Base-by-base conservation (phyloP, 2,888 invertebrate genomes). In the Drosophila helvetica region DNA sequence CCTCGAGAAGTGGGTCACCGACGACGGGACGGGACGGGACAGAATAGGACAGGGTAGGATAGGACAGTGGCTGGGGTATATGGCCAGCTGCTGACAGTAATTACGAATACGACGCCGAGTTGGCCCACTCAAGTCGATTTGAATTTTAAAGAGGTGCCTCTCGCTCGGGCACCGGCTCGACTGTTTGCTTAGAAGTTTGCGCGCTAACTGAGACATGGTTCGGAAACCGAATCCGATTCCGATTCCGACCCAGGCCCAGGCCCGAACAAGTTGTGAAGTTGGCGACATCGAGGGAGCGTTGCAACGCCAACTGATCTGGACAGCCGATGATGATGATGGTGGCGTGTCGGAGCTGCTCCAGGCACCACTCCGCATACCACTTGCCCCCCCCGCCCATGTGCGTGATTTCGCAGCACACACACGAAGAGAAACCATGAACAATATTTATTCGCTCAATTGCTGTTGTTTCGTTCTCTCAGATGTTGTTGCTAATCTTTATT, bases 181-280 rank as follows among this genome's bases (percentile, higher is more conserved):
- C 90, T 86, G 88, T 83, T 85, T 89, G 73, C 85, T 89, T 78
- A 86, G 90, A 90, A 89, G 90, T 82, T 81, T 86, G 84, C 67
- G 54, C 68, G 70, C 69, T 72, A 58, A 84, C 88, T 84, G 84
- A 88, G 88, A 74, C 80, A 78, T 86, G 78, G 72, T 80, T 86
- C 77, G 63, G 38, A 64, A 75, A 58, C 69, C 58, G 47, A 47
- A 25, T 46, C 22, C 59, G 59, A 62, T n/a, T 63, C 51, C 48
- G 47, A 63, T 43, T 33, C 50, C 58, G 22, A 22, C 22, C n/a
- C 25, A 30, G 48, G 57, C 58, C 45, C 60, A 65, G 73, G 53
- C 46, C 48, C 77, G 73, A 86, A 72, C 86, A 69, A 79, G 83
- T 79, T 64, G 86, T 66, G 69, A 83, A 60, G 71, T 69, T 75